phyloP scores from a whole-genome alignment of 2,113 vertebrate species.

The Marmota flaviventris region DNA sequence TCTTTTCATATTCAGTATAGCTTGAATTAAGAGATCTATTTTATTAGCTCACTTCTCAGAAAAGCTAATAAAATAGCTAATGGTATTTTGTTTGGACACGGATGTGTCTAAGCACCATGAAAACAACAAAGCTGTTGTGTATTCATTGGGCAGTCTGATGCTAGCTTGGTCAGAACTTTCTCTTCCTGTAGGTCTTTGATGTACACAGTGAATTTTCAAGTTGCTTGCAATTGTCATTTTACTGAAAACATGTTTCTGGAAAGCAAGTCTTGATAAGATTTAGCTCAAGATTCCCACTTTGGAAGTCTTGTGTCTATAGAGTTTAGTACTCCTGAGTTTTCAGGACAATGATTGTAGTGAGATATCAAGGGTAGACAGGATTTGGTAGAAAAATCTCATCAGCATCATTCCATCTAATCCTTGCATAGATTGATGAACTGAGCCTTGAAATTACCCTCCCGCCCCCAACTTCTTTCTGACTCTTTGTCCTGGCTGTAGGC shows the following conservation, averaged over 20 bases:
- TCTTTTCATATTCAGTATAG: not conserved
- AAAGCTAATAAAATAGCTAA: not conserved
- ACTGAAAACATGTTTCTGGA: not conserved
- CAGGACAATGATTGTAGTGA: not conserved
- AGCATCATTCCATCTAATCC: not conserved
- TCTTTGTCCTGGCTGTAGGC: not conserved
- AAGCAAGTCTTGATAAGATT: constrained; percentile 14
- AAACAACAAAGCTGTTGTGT: not conserved
- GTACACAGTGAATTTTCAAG: not conserved
- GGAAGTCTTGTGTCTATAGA: not conserved
- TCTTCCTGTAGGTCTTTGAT: not conserved
- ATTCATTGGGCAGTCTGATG: not conserved
- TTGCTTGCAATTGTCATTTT: not conserved
- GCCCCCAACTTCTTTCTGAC: not conserved
- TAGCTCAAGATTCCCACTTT: not conserved
- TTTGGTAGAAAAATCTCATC: constrained; percentile 24
- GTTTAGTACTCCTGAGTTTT: not conserved
- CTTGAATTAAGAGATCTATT: not conserved
- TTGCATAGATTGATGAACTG: not conserved
- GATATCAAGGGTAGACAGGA: not conserved
- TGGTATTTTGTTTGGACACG: not conserved
- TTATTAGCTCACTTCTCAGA: not conserved
- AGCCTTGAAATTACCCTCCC: not conserved
- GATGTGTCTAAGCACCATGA: not conserved
- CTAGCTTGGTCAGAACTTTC: not conserved